phyloP scores from a whole-genome alignment of 2,113 vertebrate genomes.

The Hippolais icterina region DNA sequence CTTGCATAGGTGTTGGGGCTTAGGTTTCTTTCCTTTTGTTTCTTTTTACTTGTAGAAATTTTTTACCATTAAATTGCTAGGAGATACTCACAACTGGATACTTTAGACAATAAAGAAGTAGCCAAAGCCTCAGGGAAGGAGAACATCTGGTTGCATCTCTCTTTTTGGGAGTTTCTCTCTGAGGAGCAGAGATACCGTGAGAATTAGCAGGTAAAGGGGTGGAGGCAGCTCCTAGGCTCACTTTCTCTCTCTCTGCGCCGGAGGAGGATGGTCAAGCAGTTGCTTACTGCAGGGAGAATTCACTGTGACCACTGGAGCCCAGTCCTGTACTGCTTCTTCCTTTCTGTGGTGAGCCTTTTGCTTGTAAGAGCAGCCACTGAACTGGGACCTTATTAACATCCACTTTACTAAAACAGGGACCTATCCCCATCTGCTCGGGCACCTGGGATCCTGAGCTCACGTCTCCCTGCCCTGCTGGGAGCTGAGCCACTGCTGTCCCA shows the following conservation, averaged over 20 bases:
- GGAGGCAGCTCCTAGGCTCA: neutral
- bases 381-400: neutral
- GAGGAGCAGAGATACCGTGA: neutral
- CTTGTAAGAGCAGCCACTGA: neutral
- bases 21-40: neutral
- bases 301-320: neutral
- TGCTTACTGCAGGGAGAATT: neutral
- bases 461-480: neutral
- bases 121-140: neutral
- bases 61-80: neutral
- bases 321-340: neutral
- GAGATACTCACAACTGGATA: neutral
- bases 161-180: neutral
- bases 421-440: neutral
- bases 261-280: neutral
- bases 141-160: neutral
- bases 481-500: neutral
- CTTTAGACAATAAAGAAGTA: neutral
- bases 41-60: neutral
- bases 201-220: neutral
- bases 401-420: neutral
- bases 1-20: neutral
- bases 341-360: neutral
- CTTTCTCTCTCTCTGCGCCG: neutral
- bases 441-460: neutral